phyloP scores from a whole-genome alignment of 2,113 vertebrate species.

The Smithornis capensis region DNA sequence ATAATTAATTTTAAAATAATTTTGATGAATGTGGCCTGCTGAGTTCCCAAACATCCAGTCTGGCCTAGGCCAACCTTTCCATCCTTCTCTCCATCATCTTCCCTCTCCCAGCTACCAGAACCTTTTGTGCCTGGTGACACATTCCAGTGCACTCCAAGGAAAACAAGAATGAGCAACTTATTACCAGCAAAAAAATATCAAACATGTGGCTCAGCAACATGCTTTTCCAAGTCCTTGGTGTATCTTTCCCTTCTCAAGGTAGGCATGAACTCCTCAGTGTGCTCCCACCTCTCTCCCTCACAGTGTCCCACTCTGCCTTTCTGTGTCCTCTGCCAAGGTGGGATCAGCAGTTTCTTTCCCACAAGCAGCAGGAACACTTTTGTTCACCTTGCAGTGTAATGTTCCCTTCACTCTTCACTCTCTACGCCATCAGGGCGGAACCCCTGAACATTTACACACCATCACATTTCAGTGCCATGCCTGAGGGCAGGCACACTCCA shows the following conservation, averaged over 20 bases:
- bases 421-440: not conserved
- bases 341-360: not conserved
- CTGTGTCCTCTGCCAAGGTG: accelerated
- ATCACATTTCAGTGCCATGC: accelerated
- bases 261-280: not conserved
- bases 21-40: not conserved
- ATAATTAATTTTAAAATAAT: not conserved
- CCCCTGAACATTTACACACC: accelerated
- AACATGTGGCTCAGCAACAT: not conserved
- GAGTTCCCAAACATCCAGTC: not conserved
- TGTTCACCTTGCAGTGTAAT: not conserved
- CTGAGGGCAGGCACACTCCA: not conserved
- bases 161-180: not conserved
- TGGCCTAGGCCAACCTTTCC: not conserved
- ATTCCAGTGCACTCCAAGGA: not conserved
- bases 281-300: not conserved
- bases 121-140: not conserved
- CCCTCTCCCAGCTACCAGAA: not conserved
- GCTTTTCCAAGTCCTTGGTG: not conserved
- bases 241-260: not conserved
- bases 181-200: not conserved
- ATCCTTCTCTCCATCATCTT: not conserved
- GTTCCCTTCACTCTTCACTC: not conserved
- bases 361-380: not conserved
- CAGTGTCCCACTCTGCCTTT: not conserved